These are phyloP conservation scores for Silvanus unidentatus DNA, from an alignment of 2,888 invertebrate genomes.

Conservation along the genomic window DNA sequence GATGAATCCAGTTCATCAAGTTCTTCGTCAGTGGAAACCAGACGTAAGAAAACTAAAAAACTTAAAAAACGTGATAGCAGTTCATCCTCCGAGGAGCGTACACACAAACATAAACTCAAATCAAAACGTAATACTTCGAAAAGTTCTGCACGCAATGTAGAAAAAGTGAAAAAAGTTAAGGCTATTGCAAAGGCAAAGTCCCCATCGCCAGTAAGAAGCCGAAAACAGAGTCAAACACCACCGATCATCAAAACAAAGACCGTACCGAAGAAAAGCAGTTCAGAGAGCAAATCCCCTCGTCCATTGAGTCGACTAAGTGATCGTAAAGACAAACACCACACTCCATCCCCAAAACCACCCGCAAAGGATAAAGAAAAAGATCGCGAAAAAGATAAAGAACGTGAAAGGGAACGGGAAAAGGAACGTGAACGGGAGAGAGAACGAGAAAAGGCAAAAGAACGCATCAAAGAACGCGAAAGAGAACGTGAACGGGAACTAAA, in stretches of 20 bases:
- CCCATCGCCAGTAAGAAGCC: slow-evolving; percentile 35
- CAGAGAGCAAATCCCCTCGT: slow-evolving; percentile 39
- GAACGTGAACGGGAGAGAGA: slow-evolving; percentile 51
- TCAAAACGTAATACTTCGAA: slow-evolving; percentile 47
- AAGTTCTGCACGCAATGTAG: slow-evolving; percentile 34
- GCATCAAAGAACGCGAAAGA: slow-evolving; percentile 36
- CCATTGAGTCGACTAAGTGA: slow-evolving; percentile 36
- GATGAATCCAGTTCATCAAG: slow-evolving; percentile 60
- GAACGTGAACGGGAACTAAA: slow-evolving; percentile 48
- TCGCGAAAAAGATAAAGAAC: slow-evolving; percentile 41
- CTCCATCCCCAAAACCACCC: slow-evolving; percentile 40
- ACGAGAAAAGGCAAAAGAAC: slow-evolving; percentile 38
- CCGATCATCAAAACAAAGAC: slow-evolving; percentile 36
- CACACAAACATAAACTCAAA: slow-evolving; percentile 51
- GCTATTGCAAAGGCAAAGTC: slow-evolving; percentile 32
- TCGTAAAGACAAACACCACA: slow-evolving; percentile 41
- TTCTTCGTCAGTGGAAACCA: slow-evolving; percentile 44
- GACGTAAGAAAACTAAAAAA: slow-evolving; percentile 40
- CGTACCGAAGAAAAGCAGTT: slow-evolving; percentile 30
- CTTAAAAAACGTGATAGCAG: slow-evolving; percentile 38
- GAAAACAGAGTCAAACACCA: slow-evolving; percentile 43
- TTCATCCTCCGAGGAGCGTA: slow-evolving; percentile 55
- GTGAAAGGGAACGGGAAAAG: slow-evolving; percentile 41
- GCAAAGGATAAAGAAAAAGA: slow-evolving; percentile 33
- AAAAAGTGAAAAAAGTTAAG: slow-evolving; percentile 42